Evolutionary conservation across 2,888 invertebrate genomes (phyloP).

Genomic region (Polydrusus cervinus): DNA sequence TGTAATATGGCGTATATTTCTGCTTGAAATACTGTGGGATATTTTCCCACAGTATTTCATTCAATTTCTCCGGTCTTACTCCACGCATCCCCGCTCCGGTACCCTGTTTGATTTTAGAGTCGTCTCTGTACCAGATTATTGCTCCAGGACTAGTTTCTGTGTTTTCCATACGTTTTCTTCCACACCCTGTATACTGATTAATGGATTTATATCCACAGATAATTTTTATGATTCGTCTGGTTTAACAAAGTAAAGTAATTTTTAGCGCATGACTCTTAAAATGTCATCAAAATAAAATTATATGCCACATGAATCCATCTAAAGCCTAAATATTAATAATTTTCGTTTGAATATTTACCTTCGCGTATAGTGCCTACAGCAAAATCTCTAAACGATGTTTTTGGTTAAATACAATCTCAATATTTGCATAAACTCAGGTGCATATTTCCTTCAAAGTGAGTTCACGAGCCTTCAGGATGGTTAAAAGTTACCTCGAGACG

Average conservation of each 20-base stretch:
- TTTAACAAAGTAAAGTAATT: background rate
- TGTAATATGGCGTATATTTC: too few species aligned
- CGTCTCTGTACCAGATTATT: too few species aligned
- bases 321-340: constrained; percentile 11
- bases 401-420: constrained; percentile 22
- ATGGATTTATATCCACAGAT: too few species aligned
- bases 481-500: constrained; percentile 1
- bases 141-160: too few species aligned
- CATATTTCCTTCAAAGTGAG: constrained; percentile 1
- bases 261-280: background rate
- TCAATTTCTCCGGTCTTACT: too few species aligned
- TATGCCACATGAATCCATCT: background rate
- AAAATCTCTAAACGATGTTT: constrained; percentile 8
- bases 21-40: too few species aligned
- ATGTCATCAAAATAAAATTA: background rate
- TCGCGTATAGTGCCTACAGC: background rate
- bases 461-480: background rate
- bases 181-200: too few species aligned
- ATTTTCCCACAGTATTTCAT: too few species aligned
- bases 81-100: too few species aligned
- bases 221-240: too few species aligned
- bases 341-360: constrained; percentile 11
- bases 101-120: too few species aligned
- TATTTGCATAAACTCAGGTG: constrained; percentile 22
- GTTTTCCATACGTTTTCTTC: too few species aligned